Conservation (phyloP, 2,888 invertebrate species). For the Arenicola marina region DNA sequence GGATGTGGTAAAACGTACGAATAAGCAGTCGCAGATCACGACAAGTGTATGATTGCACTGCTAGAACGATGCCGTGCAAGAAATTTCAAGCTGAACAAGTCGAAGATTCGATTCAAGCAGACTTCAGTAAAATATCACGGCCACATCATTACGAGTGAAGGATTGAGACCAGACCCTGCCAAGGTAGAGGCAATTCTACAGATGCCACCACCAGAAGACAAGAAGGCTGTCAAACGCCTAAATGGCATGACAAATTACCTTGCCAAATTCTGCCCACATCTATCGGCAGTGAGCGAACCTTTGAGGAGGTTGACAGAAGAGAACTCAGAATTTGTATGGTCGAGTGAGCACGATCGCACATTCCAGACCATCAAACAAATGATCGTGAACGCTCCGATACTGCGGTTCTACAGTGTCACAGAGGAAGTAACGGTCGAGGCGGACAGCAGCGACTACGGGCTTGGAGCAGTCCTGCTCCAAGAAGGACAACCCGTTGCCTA, state of each 20-base stretch:
- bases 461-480: slow-evolving; percentile 7
- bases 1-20: slow-evolving; percentile 25
- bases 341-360: not conserved
- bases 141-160: slow-evolving; percentile 25
- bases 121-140: slow-evolving; percentile 28
- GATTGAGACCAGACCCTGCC: slow-evolving; percentile 24
- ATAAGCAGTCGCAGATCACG: slow-evolving; percentile 27
- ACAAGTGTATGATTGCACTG: slow-evolving; percentile 20
- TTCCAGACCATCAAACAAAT: not conserved
- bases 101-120: slow-evolving; percentile 23
- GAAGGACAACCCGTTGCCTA: not conserved
- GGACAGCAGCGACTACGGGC: not conserved
- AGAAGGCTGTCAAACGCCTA: slow-evolving; percentile 21
- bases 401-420: not conserved
- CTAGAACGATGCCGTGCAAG: slow-evolving; percentile 20
- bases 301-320: not conserved
- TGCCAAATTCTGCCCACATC: not conserved
- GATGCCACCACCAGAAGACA: slow-evolving; percentile 27
- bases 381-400: not conserved
- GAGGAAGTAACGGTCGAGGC: not conserved
- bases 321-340: not conserved
- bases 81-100: slow-evolving; percentile 14
- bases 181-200: slow-evolving; percentile 29
- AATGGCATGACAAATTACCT: slow-evolving; percentile 17
- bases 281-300: not conserved